Evolutionary conservation across 2,113 vertebrate species (phyloP), one percentile per base, ranked within the genome.

Genomic region (Lophius piscatorius): DNA sequence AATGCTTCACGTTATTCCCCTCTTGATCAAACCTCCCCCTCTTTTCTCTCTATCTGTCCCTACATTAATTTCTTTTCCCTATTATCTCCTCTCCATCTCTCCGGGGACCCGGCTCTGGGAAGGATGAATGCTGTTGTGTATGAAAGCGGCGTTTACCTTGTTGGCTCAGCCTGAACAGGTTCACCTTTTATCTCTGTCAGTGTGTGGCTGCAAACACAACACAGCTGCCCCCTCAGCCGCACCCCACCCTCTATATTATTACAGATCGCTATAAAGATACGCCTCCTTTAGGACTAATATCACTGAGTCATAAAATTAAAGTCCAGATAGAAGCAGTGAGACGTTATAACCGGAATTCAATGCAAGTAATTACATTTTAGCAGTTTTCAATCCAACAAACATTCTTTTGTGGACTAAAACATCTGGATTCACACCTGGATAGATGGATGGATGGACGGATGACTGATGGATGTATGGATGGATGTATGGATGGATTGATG

Each of bases 81-180:
- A 68, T 83, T 65, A 75, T 81, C 81, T 59, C 48, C 65, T 61
- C 74, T 61, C 40, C 54, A 63, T 78, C 78, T 69, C 70, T 56
- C 69, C 54, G 12, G 76, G 70, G 76, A 68, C 29, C 18, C 3
- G 9, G 62, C 70, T 46, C 12, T 28, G 66, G 65, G 57, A 64
- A 42, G 52, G 64, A 85, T 82, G 82, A 87, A 56, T 85, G 86
- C 78, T 87, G 77, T 63, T 61, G 62, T 79, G 68, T 67, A 72
- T 85, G 81, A 84, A 85, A 81, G 80, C 74, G 36, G 64, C 70
- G 41, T 87, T 86, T 82, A 86, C 80, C 76, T 82, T 76, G 57
- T 62, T 56, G 74, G 60, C 74, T 83, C 75, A 57, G 75, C 68
- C 57, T 51, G 67, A 77, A 36, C 61, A 49, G 74, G 31, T 63